Percentiles rank a stretch among this genome's conserved stretches.
phyloP scores from a whole-genome alignment of 2,888 invertebrate genomes.

The Chelonus formosanus region DNA sequence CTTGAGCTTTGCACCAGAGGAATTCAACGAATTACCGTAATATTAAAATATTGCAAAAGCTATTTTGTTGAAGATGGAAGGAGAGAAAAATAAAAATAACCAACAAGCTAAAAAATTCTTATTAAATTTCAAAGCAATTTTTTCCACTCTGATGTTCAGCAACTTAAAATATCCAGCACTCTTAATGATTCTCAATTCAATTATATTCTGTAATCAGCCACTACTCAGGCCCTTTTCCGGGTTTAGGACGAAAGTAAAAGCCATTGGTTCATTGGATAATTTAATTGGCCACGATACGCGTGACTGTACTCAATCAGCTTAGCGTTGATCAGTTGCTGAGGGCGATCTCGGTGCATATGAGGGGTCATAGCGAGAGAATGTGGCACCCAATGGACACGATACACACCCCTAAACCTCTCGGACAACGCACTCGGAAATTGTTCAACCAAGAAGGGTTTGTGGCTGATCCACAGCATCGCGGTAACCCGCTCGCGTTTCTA shows the following conservation, averaged over 20 bases:
- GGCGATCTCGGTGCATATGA: conserved; percentile 11
- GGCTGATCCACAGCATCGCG: conserved; percentile 30
- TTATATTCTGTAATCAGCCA: too few relatives aligned
- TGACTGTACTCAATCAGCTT: conserved; percentile 46
- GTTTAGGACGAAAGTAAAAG: not conserved
- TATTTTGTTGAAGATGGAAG: conserved; percentile 27
- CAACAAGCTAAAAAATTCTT: too few relatives aligned
- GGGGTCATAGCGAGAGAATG: conserved; percentile 5
- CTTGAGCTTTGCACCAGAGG: conserved; percentile 20
- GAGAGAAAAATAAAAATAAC: not conserved
- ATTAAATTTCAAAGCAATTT: too few relatives aligned
- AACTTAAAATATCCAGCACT: too few relatives aligned
- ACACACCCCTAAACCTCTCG: not conserved
- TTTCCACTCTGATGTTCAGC: too few relatives aligned
- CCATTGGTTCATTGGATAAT: conserved; percentile 32
- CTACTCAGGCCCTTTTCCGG: not conserved
- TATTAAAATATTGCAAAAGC: conserved; percentile 40
- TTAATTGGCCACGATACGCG: conserved; percentile 45
- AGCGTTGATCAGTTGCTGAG: conserved; percentile 39
- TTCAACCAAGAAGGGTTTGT: conserved; percentile 28
- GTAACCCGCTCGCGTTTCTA: conserved; percentile 34
- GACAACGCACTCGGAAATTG: conserved; percentile 17
- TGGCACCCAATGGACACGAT: conserved; percentile 15
- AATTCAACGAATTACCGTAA: conserved; percentile 34
- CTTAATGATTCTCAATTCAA: too few relatives aligned